Conservation (phyloP, 2,113 vertebrate species). For the Pangasianodon hypophthalmus region DNA sequence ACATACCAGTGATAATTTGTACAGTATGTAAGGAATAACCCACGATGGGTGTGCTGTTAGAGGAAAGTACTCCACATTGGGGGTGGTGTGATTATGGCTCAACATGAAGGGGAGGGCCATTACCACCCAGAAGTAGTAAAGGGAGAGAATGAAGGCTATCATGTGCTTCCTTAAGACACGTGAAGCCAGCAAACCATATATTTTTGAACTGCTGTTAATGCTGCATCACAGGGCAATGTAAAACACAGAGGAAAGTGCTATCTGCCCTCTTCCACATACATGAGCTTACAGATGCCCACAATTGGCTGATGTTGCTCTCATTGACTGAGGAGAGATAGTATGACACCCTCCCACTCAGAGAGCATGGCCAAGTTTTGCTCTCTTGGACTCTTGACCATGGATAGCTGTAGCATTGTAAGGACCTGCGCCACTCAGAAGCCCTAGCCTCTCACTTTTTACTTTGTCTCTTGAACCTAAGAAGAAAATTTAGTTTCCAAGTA, state of each 20-base stretch:
- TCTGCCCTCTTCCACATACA: not conserved
- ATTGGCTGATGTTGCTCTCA: not conserved
- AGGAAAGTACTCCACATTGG: not conserved
- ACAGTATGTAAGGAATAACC: not conserved
- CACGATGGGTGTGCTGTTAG: not conserved
- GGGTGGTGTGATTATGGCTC: not conserved
- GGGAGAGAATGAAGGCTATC: not conserved
- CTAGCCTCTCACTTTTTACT: not conserved
- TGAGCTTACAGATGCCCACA: not conserved
- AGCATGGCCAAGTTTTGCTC: not conserved
- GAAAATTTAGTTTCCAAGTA: too few relatives aligned
- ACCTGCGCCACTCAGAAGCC: not conserved
- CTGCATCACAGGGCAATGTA: not conserved
- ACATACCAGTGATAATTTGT: not conserved
- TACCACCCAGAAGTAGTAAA: not conserved
- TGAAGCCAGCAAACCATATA: not conserved
- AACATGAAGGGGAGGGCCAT: not conserved
- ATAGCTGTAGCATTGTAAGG: not conserved
- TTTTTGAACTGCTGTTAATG: not conserved
- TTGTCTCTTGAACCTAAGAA: not conserved
- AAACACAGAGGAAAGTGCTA: not conserved
- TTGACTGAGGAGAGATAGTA: not conserved
- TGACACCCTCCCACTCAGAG: not conserved
- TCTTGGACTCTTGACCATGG: not conserved
- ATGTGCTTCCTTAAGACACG: not conserved